Percentiles rank a stretch among this genome's conserved stretches.
phyloP scores from a whole-genome alignment of 2,113 vertebrate species.

The Steatornis caripensis region DNA sequence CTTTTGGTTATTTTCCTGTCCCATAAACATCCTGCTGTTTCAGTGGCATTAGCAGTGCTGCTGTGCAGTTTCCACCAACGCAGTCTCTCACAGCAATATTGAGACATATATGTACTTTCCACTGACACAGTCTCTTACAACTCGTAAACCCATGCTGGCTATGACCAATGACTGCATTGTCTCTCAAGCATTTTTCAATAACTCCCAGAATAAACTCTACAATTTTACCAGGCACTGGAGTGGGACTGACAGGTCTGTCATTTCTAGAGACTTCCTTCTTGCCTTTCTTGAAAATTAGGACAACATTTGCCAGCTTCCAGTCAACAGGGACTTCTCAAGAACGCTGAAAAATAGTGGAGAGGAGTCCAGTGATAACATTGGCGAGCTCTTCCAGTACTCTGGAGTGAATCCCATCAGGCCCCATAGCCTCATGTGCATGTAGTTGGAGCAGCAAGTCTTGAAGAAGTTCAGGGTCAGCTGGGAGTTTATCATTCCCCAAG shows the following conservation, averaged over 20 bases:
- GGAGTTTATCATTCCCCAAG: not conserved
- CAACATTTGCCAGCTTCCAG: not conserved
- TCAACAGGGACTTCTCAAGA: not conserved
- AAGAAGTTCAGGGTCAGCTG: not conserved
- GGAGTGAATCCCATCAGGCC: not conserved
- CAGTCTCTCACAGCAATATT: no score
- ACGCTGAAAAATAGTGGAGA: not conserved
- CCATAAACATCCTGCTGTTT: no score
- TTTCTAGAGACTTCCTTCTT: not conserved
- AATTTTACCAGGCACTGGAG: not conserved
- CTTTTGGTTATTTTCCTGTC: no score
- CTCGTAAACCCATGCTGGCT: not conserved
- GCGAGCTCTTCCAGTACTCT: not conserved
- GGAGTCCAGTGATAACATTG: fast-evolving
- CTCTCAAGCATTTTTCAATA: not conserved
- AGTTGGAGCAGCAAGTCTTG: not conserved
- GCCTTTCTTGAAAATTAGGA: not conserved
- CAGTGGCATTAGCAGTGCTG: no score
- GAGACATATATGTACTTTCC: no score
- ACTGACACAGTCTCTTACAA: no score
- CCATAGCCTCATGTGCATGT: not conserved
- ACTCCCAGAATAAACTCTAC: no score
- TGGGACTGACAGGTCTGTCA: not conserved
- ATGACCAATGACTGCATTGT: not conserved
- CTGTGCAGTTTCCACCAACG: no score